These are phyloP conservation scores for Helleia helle DNA, from an alignment of 2,888 invertebrate species.

Conservation along the genomic window DNA sequence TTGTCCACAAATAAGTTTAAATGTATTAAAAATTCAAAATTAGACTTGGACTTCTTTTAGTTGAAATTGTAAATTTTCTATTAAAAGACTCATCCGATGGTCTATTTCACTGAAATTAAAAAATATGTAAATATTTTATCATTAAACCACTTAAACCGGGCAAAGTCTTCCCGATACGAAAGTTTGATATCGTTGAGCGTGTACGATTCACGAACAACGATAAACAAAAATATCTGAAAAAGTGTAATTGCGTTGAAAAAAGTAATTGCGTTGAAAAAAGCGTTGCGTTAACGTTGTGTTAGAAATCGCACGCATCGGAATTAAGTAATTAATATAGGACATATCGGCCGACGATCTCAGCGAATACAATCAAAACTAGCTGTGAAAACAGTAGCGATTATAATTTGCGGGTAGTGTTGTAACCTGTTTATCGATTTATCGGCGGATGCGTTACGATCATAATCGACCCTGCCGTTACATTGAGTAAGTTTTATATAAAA, in stretches of 20 bases:
- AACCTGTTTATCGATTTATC: slow-evolving; percentile 66
- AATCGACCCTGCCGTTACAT: slow-evolving; percentile 59
- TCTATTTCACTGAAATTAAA: too few species aligned
- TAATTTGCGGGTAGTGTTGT: slow-evolving; percentile 47
- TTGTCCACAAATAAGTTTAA: too few species aligned
- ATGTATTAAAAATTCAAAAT: too few species aligned
- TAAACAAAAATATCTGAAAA: slow-evolving; percentile 43
- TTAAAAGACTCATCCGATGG: too few species aligned
- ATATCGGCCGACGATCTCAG: slow-evolving; percentile 65
- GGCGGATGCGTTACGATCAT: slow-evolving; percentile 61
- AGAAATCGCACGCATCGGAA: slow-evolving; percentile 68
- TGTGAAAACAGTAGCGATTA: slow-evolving; percentile 51
- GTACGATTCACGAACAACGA: slow-evolving; percentile 53
- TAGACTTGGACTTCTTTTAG: too few species aligned
- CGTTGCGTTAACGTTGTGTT: slow-evolving; percentile 58
- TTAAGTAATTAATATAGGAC: slow-evolving; percentile 61
- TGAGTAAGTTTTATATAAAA: slow-evolving; percentile 56
- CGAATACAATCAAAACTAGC: slow-evolving; percentile 38
- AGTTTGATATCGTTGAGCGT: too few species aligned
- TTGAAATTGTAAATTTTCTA: too few species aligned
- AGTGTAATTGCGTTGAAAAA: slow-evolving; percentile 52
- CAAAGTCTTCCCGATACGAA: too few species aligned
- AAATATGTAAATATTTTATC: too few species aligned
- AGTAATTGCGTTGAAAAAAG: slow-evolving; percentile 40
- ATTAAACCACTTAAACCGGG: too few species aligned